These are phyloP conservation scores for Hemibagrus guttatus DNA, from an alignment of 2,797 vertebrate species.

Conservation along the genomic window DNA sequence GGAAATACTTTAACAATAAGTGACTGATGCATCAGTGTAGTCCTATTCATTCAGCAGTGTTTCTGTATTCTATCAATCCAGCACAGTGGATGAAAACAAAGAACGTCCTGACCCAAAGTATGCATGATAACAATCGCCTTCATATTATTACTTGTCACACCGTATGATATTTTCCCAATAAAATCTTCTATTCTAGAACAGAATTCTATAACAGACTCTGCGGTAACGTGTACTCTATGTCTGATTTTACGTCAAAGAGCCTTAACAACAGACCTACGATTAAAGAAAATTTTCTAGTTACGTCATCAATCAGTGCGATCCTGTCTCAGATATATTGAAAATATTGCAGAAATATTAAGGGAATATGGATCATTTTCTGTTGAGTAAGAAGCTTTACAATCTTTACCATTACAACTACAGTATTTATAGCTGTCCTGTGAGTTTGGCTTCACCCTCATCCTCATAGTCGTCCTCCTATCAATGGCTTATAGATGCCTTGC, in stretches of 20 bases:
- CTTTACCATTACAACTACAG: not conserved
- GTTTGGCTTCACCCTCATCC: not conserved
- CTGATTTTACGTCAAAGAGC: not conserved
- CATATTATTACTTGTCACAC: not conserved
- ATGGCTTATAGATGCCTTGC: not conserved
- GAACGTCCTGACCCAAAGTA: constrained; percentile 6
- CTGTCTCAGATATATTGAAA: not conserved
- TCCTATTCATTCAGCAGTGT: constrained; percentile 5
- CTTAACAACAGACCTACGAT: not conserved
- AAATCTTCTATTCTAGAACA: too few relatives aligned
- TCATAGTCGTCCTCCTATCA: not conserved
- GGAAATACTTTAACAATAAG: constrained; percentile 47
- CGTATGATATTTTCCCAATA: not conserved
- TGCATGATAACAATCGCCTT: not conserved
- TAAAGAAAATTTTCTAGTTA: not conserved
- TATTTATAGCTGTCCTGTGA: not conserved
- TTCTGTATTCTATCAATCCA: constrained; percentile 24
- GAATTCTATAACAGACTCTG: not conserved
- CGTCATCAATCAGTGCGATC: not conserved
- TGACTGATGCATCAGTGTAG: constrained; percentile 27
- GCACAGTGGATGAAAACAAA: constrained; percentile 16
- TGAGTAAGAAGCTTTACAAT: not conserved
- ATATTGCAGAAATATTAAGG: not conserved
- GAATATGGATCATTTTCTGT: too few relatives aligned
- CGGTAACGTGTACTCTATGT: not conserved